These are phyloP conservation scores for Cryptotis parvus DNA, from an alignment of 2,113 vertebrate species.

Conservation along the genomic window DNA sequence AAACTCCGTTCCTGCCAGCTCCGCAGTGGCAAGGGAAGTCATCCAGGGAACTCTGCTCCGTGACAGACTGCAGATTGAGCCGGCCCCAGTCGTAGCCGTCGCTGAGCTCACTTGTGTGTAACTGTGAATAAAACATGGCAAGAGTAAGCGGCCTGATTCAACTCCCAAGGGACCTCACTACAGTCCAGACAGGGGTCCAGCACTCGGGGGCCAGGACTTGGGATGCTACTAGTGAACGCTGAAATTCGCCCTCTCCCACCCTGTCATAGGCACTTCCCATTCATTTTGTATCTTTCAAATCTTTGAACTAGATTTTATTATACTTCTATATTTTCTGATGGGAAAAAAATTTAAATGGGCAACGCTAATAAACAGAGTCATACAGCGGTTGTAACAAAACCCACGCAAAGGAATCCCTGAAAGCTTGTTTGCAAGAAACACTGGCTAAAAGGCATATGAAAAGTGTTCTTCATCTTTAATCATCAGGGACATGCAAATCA, in stretches of 20 bases:
- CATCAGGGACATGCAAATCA: too few species aligned
- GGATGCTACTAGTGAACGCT: not conserved
- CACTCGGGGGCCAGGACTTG: too few species aligned
- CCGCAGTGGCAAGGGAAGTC: conserved; percentile 97
- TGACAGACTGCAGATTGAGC: conserved; percentile 94
- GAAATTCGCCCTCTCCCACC: not conserved
- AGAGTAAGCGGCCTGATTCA: not conserved
- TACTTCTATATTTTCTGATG: not conserved
- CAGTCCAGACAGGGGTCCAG: not conserved
- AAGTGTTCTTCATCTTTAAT: too few species aligned
- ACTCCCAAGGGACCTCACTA: not conserved
- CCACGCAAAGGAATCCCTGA: too few species aligned
- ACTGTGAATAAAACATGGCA: conserved; percentile 81
- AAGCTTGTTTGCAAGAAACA: too few species aligned
- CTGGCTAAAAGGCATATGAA: too few species aligned
- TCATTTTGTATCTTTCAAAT: not conserved
- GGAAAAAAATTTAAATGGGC: not conserved
- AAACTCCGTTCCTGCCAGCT: conserved; percentile 96
- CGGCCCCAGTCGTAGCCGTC: conserved; percentile 95
- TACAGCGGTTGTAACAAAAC: too few species aligned
- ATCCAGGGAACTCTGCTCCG: conserved; percentile 95
- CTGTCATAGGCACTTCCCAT: not conserved
- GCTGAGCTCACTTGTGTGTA: conserved; percentile 94
- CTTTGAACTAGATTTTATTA: conserved; percentile 20
- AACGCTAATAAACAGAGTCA: too few species aligned